Percentiles rank a stretch among this genome's conserved stretches.
Evolutionary conservation across 2,888 invertebrate species (phyloP).

Genomic region (Chrysolina americana): DNA sequence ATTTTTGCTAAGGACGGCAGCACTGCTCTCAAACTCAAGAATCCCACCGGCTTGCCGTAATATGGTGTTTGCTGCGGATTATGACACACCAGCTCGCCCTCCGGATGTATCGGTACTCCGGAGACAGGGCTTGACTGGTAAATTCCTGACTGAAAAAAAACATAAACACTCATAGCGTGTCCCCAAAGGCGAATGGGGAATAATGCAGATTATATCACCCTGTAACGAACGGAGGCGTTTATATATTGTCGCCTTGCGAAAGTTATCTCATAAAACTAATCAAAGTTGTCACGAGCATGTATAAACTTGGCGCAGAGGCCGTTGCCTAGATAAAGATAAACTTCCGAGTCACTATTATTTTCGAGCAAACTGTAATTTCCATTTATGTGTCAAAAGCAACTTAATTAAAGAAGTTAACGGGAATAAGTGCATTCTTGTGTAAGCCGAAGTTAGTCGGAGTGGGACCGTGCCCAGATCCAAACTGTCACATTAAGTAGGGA

Average conservation of each 20-base stretch:
- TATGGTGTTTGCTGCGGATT: too few relatives aligned
- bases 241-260: constrained; percentile 21
- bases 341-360: constrained; percentile 59
- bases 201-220: not conserved
- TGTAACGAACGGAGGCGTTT: not conserved
- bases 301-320: constrained; percentile 47
- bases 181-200: too few relatives aligned
- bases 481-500: constrained; percentile 61
- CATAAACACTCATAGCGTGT: too few relatives aligned
- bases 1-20: too few relatives aligned
- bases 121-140: too few relatives aligned
- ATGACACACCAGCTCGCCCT: too few relatives aligned
- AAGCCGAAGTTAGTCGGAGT: constrained; percentile 61
- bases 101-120: too few relatives aligned
- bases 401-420: constrained; percentile 69
- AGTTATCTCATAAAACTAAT: constrained; percentile 46
- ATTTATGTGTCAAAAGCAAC: constrained; percentile 68
- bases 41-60: too few relatives aligned
- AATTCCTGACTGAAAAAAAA: too few relatives aligned
- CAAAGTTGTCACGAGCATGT: constrained; percentile 51
- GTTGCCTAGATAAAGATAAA: constrained; percentile 54
- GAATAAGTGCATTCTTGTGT: constrained; percentile 70
- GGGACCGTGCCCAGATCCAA: constrained; percentile 59
- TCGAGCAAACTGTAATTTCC: constrained; percentile 64
- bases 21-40: too few relatives aligned